phyloP scores from a whole-genome alignment of 2,113 vertebrate species.

The Panurus biarmicus region DNA sequence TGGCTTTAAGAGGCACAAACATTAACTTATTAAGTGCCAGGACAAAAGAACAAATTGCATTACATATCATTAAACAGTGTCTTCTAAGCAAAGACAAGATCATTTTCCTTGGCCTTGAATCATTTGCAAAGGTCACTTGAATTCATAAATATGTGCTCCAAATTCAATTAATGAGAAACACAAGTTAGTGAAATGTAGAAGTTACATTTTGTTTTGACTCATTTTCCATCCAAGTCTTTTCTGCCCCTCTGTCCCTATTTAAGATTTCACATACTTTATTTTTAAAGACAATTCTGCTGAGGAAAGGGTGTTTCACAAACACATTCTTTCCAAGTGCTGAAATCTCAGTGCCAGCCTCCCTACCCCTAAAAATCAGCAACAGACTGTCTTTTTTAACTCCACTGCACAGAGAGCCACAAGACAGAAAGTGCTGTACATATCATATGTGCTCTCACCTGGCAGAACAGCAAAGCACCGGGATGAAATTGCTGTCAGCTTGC shows the following conservation, averaged over 20 bases:
- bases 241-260: slow-evolving; percentile 27
- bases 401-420: not conserved
- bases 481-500: not conserved
- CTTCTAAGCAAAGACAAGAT: not conserved
- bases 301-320: slow-evolving; percentile 20
- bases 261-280: slow-evolving; percentile 37
- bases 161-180: slow-evolving; percentile 67
- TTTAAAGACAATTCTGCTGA: not conserved
- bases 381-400: not conserved
- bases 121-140: slow-evolving; percentile 54
- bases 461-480: not conserved
- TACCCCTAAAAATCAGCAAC: not conserved
- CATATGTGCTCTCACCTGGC: not conserved
- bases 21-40: not conserved
- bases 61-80: not conserved
- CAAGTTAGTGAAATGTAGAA: slow-evolving; percentile 46
- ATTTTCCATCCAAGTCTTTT: slow-evolving; percentile 48
- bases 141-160: slow-evolving; percentile 50
- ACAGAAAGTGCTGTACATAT: not conserved
- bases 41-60: not conserved
- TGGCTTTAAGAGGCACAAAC: not conserved
- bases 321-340: not conserved
- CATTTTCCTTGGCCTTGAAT: slow-evolving; percentile 39
- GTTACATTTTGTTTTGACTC: slow-evolving; percentile 45
- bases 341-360: slow-evolving; percentile 2